Evolutionary conservation across 2,888 invertebrate species (phyloP).

Genomic region (Agonum fuliginosum): DNA sequence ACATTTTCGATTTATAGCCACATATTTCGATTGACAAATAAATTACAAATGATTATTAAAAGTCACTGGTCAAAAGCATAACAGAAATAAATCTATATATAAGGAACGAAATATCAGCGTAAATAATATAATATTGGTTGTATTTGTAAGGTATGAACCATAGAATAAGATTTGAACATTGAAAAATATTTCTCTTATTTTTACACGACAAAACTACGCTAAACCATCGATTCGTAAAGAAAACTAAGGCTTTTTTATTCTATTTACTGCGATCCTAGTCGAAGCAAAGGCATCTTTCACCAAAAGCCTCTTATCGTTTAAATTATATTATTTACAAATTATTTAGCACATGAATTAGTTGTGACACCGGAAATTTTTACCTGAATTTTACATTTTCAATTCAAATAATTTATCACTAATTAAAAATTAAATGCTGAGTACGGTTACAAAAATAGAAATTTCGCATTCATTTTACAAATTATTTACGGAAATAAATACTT

Average conservation of each 20-base stretch:
- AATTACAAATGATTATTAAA: conserved; percentile 41
- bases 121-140: conserved; percentile 13
- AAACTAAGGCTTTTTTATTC: conserved; percentile 29
- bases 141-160: conserved; percentile 32
- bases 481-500: conserved; percentile 17
- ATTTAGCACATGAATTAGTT: neutral
- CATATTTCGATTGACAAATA: too few relatives aligned
- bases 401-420: conserved; percentile 4
- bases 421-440: conserved; percentile 48
- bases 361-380: neutral
- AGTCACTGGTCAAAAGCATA: conserved; percentile 15
- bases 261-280: neutral
- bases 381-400: neutral
- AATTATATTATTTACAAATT: conserved; percentile 18
- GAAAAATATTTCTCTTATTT: conserved; percentile 56
- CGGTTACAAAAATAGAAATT: conserved; percentile 6
- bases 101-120: conserved; percentile 42
- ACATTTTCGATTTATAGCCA: conserved; percentile 28
- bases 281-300: conserved; percentile 47
- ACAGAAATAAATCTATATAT: conserved; percentile 25
- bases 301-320: conserved; percentile 24
- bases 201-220: conserved; percentile 48
- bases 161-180: too few relatives aligned
- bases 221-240: conserved; percentile 13
- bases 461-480: neutral